Percentiles rank a stretch among this genome's conserved stretches.
phyloP scores from a whole-genome alignment of 2,888 invertebrate genomes.

The Epirrita christyi region DNA sequence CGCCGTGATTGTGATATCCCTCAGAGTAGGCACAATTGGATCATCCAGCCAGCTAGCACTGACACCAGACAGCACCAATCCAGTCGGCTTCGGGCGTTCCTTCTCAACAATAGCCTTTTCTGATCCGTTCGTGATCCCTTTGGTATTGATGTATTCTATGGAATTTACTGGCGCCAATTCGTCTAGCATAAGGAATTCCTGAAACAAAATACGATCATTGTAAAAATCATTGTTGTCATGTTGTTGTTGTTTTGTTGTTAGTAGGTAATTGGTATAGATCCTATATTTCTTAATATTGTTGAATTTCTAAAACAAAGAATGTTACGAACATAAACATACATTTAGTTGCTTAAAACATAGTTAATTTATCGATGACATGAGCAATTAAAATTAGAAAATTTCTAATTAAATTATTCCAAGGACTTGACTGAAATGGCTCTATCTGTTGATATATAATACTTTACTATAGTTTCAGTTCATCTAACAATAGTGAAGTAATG shows the following conservation, averaged over 20 bases:
- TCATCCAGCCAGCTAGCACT: constrained; percentile 74
- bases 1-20: constrained; percentile 77
- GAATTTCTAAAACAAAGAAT: background rate
- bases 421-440: too few relatives aligned
- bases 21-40: constrained; percentile 82
- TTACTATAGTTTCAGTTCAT: too few relatives aligned
- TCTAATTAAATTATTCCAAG: too few relatives aligned
- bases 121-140: constrained; percentile 54
- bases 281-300: background rate
- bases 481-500: too few relatives aligned
- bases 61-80: constrained; percentile 66
- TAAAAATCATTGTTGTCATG: too few relatives aligned
- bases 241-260: background rate
- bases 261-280: background rate
- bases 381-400: too few relatives aligned
- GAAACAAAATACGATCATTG: constrained; percentile 27
- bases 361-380: too few relatives aligned
- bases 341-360: too few relatives aligned
- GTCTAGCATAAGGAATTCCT: constrained; percentile 76
- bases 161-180: constrained; percentile 61
- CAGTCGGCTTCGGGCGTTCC: constrained; percentile 55
- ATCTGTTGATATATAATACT: too few relatives aligned
- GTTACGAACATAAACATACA: background rate
- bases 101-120: constrained; percentile 48
- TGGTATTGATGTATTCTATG: constrained; percentile 48